Percentiles rank a stretch among this genome's conserved stretches.
phyloP scores from a whole-genome alignment of 2,888 invertebrate genomes.

The Eurytoma californica region DNA sequence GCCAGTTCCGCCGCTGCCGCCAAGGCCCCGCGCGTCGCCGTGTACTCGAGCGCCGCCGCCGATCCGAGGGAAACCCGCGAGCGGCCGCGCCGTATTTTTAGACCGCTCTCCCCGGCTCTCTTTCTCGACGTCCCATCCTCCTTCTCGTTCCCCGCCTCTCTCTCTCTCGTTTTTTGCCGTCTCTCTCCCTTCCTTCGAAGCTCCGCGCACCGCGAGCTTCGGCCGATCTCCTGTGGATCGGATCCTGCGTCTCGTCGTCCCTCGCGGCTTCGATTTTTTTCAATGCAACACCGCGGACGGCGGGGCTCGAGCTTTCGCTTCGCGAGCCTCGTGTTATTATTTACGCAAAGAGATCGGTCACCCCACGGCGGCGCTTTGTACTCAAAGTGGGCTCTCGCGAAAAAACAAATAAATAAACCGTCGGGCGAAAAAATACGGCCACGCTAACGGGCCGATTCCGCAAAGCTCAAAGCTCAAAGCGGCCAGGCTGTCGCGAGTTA shows the following conservation, averaged over 20 bases:
- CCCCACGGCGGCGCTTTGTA: too few species aligned
- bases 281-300: neutral
- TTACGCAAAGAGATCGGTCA: too few species aligned
- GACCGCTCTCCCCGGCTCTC: neutral
- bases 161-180: neutral
- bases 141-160: neutral
- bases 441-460: conserved; percentile 9
- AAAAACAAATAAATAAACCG: too few species aligned
- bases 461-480: conserved; percentile 21
- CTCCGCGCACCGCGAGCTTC: too few species aligned
- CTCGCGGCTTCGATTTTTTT: neutral
- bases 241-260: too few species aligned
- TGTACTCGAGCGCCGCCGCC: neutral
- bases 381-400: too few species aligned
- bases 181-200: neutral
- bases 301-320: neutral
- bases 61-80: conserved; percentile 10
- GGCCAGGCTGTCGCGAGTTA: neutral
- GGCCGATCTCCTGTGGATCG: neutral
- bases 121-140: conserved; percentile 38
- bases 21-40: neutral
- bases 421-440: too few species aligned
- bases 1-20: too few species aligned
- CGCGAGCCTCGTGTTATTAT: neutral
- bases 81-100: conserved; percentile 40